Evolutionary conservation across 2,113 vertebrate genomes (phyloP), one percentile per base, ranked within the genome.

Genomic region (Rhinoptilus africanus): DNA sequence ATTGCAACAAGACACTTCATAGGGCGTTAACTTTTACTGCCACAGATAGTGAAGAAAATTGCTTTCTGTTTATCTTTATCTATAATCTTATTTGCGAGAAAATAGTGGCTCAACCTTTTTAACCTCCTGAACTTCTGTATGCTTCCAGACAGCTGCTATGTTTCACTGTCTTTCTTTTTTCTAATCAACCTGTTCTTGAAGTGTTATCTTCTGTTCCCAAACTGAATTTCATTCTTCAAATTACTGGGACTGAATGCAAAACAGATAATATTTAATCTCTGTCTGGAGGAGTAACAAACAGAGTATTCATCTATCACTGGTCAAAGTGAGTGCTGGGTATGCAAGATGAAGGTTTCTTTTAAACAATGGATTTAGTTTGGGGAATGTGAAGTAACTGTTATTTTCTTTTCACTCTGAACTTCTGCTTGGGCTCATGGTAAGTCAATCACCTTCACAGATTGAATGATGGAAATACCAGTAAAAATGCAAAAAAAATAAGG

Each of bases 11-110:
- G 26, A 37, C 50, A 83, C 67, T 95, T 95, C 93, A 83, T 15
- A 59, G 88, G 88, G 88, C 0, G 10, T 94, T 95, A 89, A 95
- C 48, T 32, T 96, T 89, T 79, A 79, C 75, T 83, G 32, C 24
- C 81, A 88, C 50, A 85, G 74, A 89, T 48, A 93, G 85, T 47
- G 85, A 92, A 64, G 93, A 95, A 93, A 94, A 95, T 92, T 92
- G 81, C 41, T 94, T 96, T 93, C 85, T 97, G 81, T 93, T 95
- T 96, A 95, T 96, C 92, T 96, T 97, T 88, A 87, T 85, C 69
- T 89, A 21, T 88, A 92, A 92, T 92, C 93, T 93, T 93, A 93
- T 85, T 97, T 83, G 63, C 0, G 12, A 85, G 88, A 96, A 96
- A 94, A 92, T 43, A 80, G 74, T 89, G 92, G 15, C 63, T 90